Conservation (phyloP, 2,113 vertebrate genomes). For the Pleuronectes platessa region DNA sequence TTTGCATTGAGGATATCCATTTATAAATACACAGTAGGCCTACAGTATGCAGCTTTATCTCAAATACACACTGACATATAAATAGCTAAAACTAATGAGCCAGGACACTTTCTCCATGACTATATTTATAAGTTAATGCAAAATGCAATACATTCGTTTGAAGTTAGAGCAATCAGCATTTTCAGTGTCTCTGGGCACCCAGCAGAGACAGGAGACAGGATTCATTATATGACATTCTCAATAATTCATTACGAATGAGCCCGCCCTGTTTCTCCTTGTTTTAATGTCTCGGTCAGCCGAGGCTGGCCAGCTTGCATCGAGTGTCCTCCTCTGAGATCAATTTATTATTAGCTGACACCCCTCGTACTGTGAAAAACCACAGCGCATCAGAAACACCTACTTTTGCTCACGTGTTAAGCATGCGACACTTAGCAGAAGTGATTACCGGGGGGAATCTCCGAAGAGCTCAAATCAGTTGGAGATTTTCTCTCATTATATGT, state of each 20-base stretch:
- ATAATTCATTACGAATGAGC: conserved; percentile 77
- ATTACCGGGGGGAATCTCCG: conserved; percentile 60
- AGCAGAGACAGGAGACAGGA: conserved; percentile 69
- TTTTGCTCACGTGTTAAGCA: conserved; percentile 45
- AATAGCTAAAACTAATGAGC: conserved; percentile 64
- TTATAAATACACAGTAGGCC: conserved; percentile 27
- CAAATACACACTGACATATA: conserved; percentile 40
- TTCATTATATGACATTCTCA: conserved; percentile 78
- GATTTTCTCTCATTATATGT: conserved; percentile 68
- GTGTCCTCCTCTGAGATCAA: conserved; percentile 52
- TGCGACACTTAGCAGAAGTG: conserved; percentile 47
- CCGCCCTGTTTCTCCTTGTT: conserved; percentile 63
- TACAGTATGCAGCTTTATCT: conserved; percentile 24
- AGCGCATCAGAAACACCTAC: conserved; percentile 19
- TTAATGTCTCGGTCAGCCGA: conserved; percentile 48
- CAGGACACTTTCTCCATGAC: conserved; percentile 53
- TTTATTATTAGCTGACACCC: conserved; percentile 44
- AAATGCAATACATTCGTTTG: conserved; percentile 74
- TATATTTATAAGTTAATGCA: conserved; percentile 75
- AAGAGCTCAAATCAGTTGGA: conserved; percentile 65
- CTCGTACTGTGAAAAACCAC: conserved; percentile 5
- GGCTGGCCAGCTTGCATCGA: conserved; percentile 26
- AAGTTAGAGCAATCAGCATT: conserved; percentile 74
- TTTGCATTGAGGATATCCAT: conserved; percentile 6
- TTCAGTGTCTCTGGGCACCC: conserved; percentile 65